Evolutionary conservation across 2,797 vertebrate genomes (phyloP).

Genomic region (Fistularia commersonii): DNA sequence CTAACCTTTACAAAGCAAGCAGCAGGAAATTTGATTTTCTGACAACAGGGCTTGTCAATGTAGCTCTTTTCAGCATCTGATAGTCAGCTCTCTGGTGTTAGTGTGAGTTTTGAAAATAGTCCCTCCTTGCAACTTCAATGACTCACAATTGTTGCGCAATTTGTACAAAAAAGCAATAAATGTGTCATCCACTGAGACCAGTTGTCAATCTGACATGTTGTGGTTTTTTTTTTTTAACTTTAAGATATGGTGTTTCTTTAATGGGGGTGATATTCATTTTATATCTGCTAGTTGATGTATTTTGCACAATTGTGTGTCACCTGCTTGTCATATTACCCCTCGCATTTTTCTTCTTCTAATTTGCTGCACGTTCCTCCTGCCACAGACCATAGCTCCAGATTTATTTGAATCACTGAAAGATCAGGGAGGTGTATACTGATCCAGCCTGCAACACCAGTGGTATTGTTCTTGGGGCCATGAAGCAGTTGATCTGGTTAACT

Average conservation of each 20-base stretch:
- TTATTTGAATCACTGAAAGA: not conserved
- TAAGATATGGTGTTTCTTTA: not conserved
- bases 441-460: slow-evolving; percentile 1
- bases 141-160: slow-evolving; percentile 6
- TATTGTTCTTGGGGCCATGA: slow-evolving; percentile 16
- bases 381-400: not conserved
- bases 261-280: not conserved
- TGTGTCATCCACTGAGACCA: slow-evolving; percentile 11
- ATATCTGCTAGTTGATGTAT: not conserved
- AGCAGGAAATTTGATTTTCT: slow-evolving; percentile 38
- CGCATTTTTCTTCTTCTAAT: not conserved
- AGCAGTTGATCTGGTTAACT: slow-evolving; percentile 3
- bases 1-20: slow-evolving; percentile 13
- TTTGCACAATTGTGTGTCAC: not conserved
- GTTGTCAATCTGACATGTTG: slow-evolving; percentile 7
- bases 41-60: slow-evolving; percentile 28
- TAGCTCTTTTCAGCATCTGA: slow-evolving; percentile 17
- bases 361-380: not conserved
- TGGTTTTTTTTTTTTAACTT: not conserved
- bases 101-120: slow-evolving; percentile 23
- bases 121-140: slow-evolving; percentile 21
- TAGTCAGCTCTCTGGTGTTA: slow-evolving; percentile 27
- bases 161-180: slow-evolving; percentile 8
- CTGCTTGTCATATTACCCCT: no score
- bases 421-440: not conserved